Conservation (phyloP, 2,113 vertebrate species). For the Pholis gunnellus region DNA sequence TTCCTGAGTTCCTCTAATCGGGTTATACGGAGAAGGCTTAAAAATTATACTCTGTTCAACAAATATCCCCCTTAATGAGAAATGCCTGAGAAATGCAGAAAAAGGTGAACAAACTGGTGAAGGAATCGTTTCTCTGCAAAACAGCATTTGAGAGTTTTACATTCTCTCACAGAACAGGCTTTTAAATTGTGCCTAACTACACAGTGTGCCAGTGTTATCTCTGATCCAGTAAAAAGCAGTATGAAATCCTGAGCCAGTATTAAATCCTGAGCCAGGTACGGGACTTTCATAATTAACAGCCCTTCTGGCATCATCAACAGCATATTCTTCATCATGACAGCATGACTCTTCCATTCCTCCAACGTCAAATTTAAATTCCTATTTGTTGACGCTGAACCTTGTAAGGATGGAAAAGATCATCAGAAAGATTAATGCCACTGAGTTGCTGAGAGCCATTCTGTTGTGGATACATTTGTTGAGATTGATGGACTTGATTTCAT, state of each 20-base stretch:
- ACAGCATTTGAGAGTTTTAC: slow-evolving; percentile 28
- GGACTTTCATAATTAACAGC: slow-evolving; percentile 26
- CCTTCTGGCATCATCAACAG: slow-evolving; percentile 5
- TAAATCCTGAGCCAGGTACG: slow-evolving; percentile 20
- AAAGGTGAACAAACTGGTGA: slow-evolving; percentile 43
- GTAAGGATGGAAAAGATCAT: slow-evolving; percentile 34
- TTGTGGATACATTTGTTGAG: slow-evolving; percentile 17
- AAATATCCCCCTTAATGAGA: slow-evolving; percentile 5
- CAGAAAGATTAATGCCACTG: slow-evolving; percentile 30
- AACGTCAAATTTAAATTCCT: slow-evolving; percentile 39
- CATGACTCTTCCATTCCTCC: slow-evolving; percentile 25
- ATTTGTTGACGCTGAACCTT: slow-evolving; percentile 36
- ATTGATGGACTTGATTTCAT: slow-evolving; percentile 38
- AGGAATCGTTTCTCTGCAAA: slow-evolving; percentile 32
- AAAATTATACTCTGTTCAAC: slow-evolving; percentile 36
- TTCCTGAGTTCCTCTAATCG: slow-evolving; percentile 4
- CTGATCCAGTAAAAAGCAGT: slow-evolving; percentile 18
- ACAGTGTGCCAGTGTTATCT: slow-evolving; percentile 37
- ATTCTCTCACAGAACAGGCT: slow-evolving; percentile 29
- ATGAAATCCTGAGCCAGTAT: background rate
- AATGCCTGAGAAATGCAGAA: slow-evolving; percentile 28
- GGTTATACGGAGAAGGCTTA: slow-evolving; percentile 27
- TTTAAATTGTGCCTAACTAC: slow-evolving; percentile 34
- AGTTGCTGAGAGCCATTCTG: slow-evolving; percentile 26
- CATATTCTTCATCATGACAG: slow-evolving; percentile 31